Base-by-base conservation (phyloP, 2,888 invertebrate genomes). In the Drosophila sordidapex region DNA sequence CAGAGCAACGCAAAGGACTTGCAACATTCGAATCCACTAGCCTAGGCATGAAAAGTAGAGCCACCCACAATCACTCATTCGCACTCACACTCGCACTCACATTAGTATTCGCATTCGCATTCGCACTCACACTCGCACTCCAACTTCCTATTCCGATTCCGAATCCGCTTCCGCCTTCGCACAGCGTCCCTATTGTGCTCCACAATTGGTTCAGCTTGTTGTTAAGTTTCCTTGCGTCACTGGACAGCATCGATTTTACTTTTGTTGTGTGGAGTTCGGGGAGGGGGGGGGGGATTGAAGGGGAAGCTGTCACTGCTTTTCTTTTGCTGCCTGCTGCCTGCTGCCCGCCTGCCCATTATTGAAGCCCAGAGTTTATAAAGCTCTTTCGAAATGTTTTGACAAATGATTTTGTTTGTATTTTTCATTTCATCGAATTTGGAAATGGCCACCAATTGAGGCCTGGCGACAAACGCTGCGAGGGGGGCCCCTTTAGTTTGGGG, bases 321-420 rank as follows among this genome's bases (percentile, higher is more conserved):
- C n/a, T 29, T 49, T 18, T n/a, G 29, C 33, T 31, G 52, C 15
- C 59, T n/a, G 29, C 33, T 31, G 52, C 8, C 59, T 18, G 18
- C 46, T 48, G 35, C 18, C 11, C 27, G 18, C 58, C n/a, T n/a
- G 63, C 53, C 51, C 63, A 51, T 48, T 63, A 61, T 63, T 53
- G 69, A 54, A 70, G 70, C 67, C 57, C 58, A 70, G 72, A 82
- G 86, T 85, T 86, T 88, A 82, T 77, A 79, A 81, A 88, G 88
- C 86, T 79, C 74, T 80, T 82, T 71, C 74, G 72, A 85, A 89
- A 85, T 85, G 83, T 88, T 89, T 90, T 85, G 88, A 90, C 89
- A 89, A 89, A 89, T 90, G 88, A 88, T 90, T 90, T 83, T 90
- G 90, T 90, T 88, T 90, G 88, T 87, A 90, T 90, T 90, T 90